Base-by-base conservation (phyloP, 2,113 vertebrate species). In the Tiliqua scincoides region DNA sequence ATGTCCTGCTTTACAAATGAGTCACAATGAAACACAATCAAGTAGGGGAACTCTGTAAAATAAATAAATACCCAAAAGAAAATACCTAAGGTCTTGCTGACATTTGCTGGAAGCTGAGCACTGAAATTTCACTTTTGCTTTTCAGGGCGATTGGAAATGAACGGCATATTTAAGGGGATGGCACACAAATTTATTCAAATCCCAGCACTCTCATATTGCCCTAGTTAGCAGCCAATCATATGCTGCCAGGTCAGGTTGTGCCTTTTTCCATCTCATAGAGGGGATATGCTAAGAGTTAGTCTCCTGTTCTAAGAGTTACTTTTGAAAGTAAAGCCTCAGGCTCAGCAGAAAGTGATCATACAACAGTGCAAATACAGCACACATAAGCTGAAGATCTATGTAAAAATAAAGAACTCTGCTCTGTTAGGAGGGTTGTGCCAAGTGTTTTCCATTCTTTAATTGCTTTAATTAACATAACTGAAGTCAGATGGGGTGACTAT, bases 191-290 rank as follows among this genome's bases (percentile, higher is more conserved):
- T 71, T 71, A 43, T 71, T 72, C n/a, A 85, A 30, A 71, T 59
- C 35, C 18, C 21, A 80, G 57, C 14, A 43, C 62, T 30, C 8
- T 52, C 30, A 2, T 72, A 62, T 15, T 72, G 67, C 40, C 21
- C 37, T 9, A 79, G 57, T 40, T 48, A 23, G 20, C 67, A 79
- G 35, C 7, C 21, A 61, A 62, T 43, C 32, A 14, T 30, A 40
- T 32, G 37, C 68, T 73, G 21, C 23, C n/a, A 63, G 85, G 85
- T 73, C 68, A 73, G 40, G 85, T 11, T 65, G 85, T 65, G 43
- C 40, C 43, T 63, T 63, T 32, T 40, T 54, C 68, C 1, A 8
- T 32, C 18, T 79, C 32, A 32, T 9, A 20, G 14, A 23, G 52
- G 43, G 12, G 4, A 27, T 10, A n/a, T 52, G 17, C 3, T n/a